These are phyloP conservation scores for Paramormyrops hopkinsi DNA, from an alignment of 2,797 vertebrate species.

Conservation along the genomic window DNA sequence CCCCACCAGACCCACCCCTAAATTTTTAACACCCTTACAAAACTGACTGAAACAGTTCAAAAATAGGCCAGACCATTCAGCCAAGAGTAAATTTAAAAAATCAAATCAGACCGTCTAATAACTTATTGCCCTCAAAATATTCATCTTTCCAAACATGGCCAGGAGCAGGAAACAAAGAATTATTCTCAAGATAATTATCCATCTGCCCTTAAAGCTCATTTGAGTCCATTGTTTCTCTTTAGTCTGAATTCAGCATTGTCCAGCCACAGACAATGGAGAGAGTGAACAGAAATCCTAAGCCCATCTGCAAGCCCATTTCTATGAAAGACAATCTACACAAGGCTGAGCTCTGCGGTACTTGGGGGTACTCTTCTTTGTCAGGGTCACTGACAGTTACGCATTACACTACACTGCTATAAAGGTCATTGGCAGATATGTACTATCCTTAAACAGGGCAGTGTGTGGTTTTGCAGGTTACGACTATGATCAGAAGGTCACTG, in stretches of 20 bases:
- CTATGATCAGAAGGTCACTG: neutral
- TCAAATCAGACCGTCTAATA: neutral
- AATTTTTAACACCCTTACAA: neutral
- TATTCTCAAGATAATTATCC: neutral
- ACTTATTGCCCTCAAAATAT: neutral
- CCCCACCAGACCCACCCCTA: neutral
- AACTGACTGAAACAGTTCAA: neutral
- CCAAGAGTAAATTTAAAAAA: neutral
- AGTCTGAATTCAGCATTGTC: neutral
- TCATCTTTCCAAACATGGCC: neutral
- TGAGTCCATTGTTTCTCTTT: neutral
- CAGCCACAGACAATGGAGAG: neutral
- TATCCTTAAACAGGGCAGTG: neutral
- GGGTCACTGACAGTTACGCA: neutral
- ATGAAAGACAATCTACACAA: neutral
- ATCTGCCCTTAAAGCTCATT: neutral
- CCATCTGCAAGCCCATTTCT: neutral
- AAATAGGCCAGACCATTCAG: neutral
- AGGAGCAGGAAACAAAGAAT: neutral
- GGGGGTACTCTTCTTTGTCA: neutral
- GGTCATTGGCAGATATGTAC: neutral
- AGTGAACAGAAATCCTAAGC: neutral
- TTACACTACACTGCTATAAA: neutral
- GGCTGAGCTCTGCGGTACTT: neutral
- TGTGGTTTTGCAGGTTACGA: neutral